Evolutionary conservation across 2,888 invertebrate species (phyloP), one percentile per base, ranked within the genome.

Genomic region (Xestia xanthographa): DNA sequence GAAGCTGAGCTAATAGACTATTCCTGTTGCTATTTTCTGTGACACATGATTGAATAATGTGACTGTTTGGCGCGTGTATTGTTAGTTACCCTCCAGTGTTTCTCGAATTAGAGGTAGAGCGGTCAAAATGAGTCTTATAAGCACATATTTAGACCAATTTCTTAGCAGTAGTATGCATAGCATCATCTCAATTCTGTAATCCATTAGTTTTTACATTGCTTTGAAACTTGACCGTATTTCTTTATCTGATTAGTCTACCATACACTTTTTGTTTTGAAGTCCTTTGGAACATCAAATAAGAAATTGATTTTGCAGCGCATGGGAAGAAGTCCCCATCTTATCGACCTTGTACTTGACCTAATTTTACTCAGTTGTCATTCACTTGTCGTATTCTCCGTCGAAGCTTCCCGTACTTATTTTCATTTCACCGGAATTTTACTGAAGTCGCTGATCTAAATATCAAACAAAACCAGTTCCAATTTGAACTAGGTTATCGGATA

Each of bases 1-100:
- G 65, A 68, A 66, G 50, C 65, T 68, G 70, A 63, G 53, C 85
- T 83, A 85, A 85, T 85, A 41, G 78, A 62, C 71, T 53, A 69
- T 83, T 83, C 73, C 83, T 83, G 85, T 83, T 77, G 48, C 56
- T n/a, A 38, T 72, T 77, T 66, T 81, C 77, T 73, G 72, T 82
- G 77, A 62, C 77, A 68, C 72, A 73, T 77, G 66, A 70, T 80
- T 71, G 53, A 75, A 66, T 75, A 69, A 84, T 83, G 67, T 72
- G 65, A 50, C 65, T 62, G 69, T 70, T 72, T 53, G 14, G 26
- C 53, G 58, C 53, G 58, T 62, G 82, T 75, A n/a, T 65, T 50
- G 60, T 50, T 62, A 34, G 22, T 66, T 38, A 41, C 41, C 12
- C n/a, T 69, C 5, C 60, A 12, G 17, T n/a, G 12, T 53, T 48